Base-by-base conservation (phyloP, 2,797 vertebrate species). In the Crax fasciolata region DNA sequence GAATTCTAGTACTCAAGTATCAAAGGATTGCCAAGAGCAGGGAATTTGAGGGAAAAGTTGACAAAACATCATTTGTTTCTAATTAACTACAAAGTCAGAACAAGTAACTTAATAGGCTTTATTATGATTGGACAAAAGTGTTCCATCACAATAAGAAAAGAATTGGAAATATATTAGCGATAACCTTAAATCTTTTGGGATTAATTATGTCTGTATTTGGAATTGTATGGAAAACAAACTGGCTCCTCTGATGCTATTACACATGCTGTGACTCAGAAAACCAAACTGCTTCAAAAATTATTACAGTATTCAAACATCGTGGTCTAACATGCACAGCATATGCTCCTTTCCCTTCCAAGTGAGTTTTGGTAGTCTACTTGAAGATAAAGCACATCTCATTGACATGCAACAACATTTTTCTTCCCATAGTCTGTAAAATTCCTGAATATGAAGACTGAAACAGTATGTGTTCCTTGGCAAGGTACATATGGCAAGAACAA, bases 191-290 rank as follows among this genome's bases (percentile, higher is more conserved):
- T 76, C 18, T 77, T 82, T 75, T 39, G 44, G 28, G 24, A 70
- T n/a, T 30, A 43, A 82, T 89, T 84, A 84, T 25, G 11, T 17
- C 57, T 68, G 16, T 48, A 75, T 87, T 71, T 83, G 35, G 61
- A 39, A 71, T 59, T 38, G 24, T 59, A 58, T 24, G 57, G 61
- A 75, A 83, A 85, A 87, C 28, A 83, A 83, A 66, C 16, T 61
- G 54, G 38, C 55, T 48, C n/a, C 18, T 57, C 52, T 87, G 72
- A 74, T 43, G 35, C 38, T 68, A 32, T 54, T 87, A 83, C 46
- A 95, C 61, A 86, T 84, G 67, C 52, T 63, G 41, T 10, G 44
- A 39, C 61, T 89, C 76, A 79, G 68, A 51, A 92, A 90, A 82
- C 30, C 21, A 65, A 83, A 92, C 65, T 75, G 46, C 68, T 83